Percentiles rank a stretch among this genome's conserved stretches.
These are phyloP conservation scores for Melanerpes formicivorus DNA, from an alignment of 2,113 vertebrate species.

Conservation along the genomic window DNA sequence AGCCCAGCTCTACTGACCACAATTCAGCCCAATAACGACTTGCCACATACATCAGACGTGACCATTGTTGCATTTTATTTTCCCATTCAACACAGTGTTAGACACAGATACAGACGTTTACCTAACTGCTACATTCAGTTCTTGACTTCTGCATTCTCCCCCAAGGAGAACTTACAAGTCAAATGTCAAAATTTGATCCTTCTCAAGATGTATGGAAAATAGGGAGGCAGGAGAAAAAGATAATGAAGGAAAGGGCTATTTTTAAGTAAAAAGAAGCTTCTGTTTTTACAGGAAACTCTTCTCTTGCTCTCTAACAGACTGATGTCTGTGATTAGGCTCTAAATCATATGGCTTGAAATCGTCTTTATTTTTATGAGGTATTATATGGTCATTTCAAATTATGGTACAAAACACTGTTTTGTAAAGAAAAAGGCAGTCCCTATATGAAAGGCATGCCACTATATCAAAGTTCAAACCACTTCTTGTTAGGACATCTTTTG, in stretches of 20 bases:
- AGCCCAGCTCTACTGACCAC: not conserved
- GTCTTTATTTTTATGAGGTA: not conserved
- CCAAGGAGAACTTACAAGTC: not conserved
- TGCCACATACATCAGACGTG: not conserved
- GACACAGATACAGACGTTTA: too few species aligned
- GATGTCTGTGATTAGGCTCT: not conserved
- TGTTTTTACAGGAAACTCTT: not conserved
- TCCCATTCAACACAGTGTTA: not conserved
- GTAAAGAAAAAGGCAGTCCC: not conserved
- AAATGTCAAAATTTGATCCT: not conserved
- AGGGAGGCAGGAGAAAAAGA: not conserved
- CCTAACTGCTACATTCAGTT: not conserved
- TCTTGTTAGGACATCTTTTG: not conserved
- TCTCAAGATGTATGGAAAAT: not conserved
- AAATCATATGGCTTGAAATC: not conserved
- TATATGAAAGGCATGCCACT: not conserved
- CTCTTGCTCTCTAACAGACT: not conserved
- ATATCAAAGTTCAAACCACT: not conserved
- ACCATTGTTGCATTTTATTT: not conserved
- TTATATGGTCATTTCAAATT: not conserved
- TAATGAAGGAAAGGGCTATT: not conserved
- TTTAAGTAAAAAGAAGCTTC: not conserved
- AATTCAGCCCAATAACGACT: not conserved
- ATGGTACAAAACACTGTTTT: not conserved
- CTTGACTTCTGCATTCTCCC: not conserved